A percentile compares a stretch with the other conserved stretches of the same genome.
Conservation (phyloP, 2,797 vertebrate species). For the Sebastes itinus region DNA sequence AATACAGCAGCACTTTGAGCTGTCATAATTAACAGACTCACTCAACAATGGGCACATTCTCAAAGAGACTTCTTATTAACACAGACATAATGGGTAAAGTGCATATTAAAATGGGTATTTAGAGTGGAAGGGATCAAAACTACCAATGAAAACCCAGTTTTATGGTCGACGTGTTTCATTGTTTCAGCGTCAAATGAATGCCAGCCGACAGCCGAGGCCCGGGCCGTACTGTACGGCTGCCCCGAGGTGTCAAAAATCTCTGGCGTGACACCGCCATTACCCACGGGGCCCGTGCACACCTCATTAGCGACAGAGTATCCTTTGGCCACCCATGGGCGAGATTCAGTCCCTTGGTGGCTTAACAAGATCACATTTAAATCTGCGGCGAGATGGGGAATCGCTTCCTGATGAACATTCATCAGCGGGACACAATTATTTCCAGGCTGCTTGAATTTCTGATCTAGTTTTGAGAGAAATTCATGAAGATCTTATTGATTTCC, state of each 20-base stretch:
- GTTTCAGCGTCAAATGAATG: conserved; percentile 60
- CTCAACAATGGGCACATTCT: conserved; percentile 78
- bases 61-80: conserved; percentile 79
- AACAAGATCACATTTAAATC: conserved; percentile 77
- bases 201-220: conserved; percentile 43
- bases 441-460: conserved; percentile 54
- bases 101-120: conserved; percentile 74
- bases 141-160: conserved; percentile 67
- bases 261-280: conserved; percentile 69
- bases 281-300: conserved; percentile 70
- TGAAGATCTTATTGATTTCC: conserved; percentile 11
- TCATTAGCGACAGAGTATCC: conserved; percentile 77
- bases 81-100: conserved; percentile 71
- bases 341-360: conserved; percentile 66
- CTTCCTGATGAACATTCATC: conserved; percentile 67
- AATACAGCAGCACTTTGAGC: conserved; percentile 77
- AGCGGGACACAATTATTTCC: conserved; percentile 63
- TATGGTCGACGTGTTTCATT: conserved; percentile 66
- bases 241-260: conserved; percentile 68
- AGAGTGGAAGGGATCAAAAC: conserved; percentile 75
- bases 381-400: conserved; percentile 31
- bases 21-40: conserved; percentile 80
- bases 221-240: conserved; percentile 48
- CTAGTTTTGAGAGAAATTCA: conserved; percentile 19
- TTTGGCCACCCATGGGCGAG: conserved; percentile 72